A percentile compares a stretch with the other conserved stretches of the same genome.
Evolutionary conservation across 1,140 invertebrate genomes (phyloP).

Genomic region (Brachystomella parvula): DNA sequence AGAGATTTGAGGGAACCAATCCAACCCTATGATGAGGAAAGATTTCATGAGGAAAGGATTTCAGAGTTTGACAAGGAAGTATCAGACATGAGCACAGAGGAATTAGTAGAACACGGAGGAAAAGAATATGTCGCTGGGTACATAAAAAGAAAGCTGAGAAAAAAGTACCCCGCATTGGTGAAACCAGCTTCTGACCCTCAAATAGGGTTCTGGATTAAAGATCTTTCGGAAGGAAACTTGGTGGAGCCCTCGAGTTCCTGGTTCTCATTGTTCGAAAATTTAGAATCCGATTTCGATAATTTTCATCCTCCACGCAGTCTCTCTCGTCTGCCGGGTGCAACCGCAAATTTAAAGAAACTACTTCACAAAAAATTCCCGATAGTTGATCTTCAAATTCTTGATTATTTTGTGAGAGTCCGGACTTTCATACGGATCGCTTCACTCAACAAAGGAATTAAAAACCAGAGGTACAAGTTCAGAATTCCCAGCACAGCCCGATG

Average conservation of each 20-base stretch:
- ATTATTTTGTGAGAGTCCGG: no score
- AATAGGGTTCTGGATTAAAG: neutral
- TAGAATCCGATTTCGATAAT: neutral
- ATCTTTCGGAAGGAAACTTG: neutral
- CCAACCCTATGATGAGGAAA: neutral
- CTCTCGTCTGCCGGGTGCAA: neutral
- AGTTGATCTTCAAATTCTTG: no score
- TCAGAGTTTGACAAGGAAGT: no score
- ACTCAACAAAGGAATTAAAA: no score
- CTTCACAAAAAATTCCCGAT: no score
- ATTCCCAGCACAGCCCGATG: no score
- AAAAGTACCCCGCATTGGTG: neutral
- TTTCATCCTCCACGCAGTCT: no score
- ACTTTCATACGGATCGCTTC: no score
- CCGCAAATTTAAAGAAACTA: no score
- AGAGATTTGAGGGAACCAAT: neutral
- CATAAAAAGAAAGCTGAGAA: neutral
- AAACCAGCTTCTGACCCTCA: neutral
- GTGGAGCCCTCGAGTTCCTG: neutral
- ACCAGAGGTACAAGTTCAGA: no score
- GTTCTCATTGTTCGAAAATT: neutral
- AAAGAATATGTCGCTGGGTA: slow-evolving; percentile 4
- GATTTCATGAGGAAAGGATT: neutral
- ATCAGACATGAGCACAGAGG: neutral
- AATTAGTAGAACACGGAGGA: neutral